Evolutionary conservation across 2,113 vertebrate genomes (phyloP).

Genomic region (Sceloporus tristichus): DNA sequence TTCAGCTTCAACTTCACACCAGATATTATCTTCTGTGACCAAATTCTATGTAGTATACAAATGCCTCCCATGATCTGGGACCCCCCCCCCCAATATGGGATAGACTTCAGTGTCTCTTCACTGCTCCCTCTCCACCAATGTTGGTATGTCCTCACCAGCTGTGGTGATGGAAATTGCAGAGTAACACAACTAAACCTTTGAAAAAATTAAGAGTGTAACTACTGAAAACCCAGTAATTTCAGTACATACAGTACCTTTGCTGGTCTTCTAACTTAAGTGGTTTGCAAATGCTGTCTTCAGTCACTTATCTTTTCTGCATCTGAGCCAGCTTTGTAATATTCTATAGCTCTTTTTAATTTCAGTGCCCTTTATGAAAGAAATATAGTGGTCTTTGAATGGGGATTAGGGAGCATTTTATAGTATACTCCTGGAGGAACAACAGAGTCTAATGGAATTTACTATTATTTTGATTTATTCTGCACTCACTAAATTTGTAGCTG

Average conservation of each 20-base stretch:
- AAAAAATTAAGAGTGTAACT: background rate
- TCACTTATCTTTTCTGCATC: background rate
- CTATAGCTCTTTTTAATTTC: background rate
- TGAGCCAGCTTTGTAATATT: background rate
- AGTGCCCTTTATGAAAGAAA: slow-evolving; percentile 17
- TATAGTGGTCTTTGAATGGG: background rate
- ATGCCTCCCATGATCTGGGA: background rate
- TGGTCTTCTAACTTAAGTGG: background rate
- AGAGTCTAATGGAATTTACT: slow-evolving; percentile 4
- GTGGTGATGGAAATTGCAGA: background rate
- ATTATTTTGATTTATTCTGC: slow-evolving; percentile 25
- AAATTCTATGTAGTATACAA: background rate
- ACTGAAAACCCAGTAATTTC: background rate
- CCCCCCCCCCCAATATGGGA: too few species aligned
- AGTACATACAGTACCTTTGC: background rate
- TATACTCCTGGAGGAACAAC: background rate
- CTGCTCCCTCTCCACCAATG: too few species aligned
- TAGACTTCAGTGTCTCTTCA: too few species aligned
- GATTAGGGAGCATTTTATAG: slow-evolving; percentile 8
- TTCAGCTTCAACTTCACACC: background rate
- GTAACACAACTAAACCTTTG: background rate
- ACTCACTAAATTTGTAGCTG: slow-evolving; percentile 5
- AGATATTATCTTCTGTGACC: background rate
- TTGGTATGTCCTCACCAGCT: background rate
- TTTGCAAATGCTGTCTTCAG: slow-evolving; percentile 14